A percentile compares a stretch with the other conserved stretches of the same genome.
Conservation (phyloP, 2,888 invertebrate genomes). For the Thelaira solivaga region DNA sequence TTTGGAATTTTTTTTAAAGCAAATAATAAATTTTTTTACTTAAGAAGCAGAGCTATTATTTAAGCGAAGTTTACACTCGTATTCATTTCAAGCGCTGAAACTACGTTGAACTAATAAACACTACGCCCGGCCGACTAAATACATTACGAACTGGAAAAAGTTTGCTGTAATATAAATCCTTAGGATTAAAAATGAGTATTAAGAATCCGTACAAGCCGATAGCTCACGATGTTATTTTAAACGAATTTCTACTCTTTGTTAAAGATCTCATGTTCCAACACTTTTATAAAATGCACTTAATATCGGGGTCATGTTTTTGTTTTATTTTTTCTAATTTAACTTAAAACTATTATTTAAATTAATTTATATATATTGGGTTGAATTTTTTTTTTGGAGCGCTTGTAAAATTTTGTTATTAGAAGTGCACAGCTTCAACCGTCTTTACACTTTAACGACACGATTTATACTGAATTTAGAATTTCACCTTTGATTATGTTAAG, state of each 20-base stretch:
- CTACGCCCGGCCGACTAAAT: slow-evolving; percentile 52
- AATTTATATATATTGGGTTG: neutral
- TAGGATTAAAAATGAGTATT: neutral
- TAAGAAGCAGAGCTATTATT: too few species aligned
- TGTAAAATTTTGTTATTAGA: neutral
- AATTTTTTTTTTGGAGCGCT: slow-evolving; percentile 9
- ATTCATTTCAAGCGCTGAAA: neutral
- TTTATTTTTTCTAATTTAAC: too few species aligned
- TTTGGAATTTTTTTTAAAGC: neutral
- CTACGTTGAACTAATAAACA: slow-evolving; percentile 30
- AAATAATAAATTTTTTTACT: too few species aligned
- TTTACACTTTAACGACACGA: slow-evolving; percentile 65
- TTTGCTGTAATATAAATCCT: neutral
- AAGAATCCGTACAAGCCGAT: slow-evolving; percentile 6
- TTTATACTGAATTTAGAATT: slow-evolving; percentile 69
- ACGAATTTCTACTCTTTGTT: neutral
- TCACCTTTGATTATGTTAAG: slow-evolving; percentile 68
- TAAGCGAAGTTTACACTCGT: neutral
- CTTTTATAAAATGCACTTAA: neutral
- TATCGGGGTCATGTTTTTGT: too few species aligned
- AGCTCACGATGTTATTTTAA: slow-evolving; percentile 15
- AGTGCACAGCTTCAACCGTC: slow-evolving; percentile 36
- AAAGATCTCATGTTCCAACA: neutral
- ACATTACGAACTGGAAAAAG: slow-evolving; percentile 34
- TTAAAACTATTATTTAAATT: neutral